Base-by-base conservation (phyloP, 2,113 vertebrate species). In the Bothrops jararaca region DNA sequence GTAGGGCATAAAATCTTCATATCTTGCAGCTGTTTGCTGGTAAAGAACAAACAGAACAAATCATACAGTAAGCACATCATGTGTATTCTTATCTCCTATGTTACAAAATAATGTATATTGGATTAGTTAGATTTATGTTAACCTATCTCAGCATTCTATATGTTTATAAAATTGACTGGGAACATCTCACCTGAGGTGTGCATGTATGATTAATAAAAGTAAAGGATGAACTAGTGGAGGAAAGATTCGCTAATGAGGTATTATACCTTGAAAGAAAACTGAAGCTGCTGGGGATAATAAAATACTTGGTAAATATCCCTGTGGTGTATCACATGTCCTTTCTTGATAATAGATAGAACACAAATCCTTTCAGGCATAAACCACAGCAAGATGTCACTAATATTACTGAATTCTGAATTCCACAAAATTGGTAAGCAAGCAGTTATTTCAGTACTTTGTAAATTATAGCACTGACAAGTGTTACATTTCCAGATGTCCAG, bases 231-330 rank as follows among this genome's bases (percentile, higher is more conserved):
- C 92, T 92, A 95, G 53, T 5, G 11, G 86, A 86, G 91, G 92
- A 90, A 95, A 96, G 39, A 94, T 90, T 92, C 95, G 69, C 48
- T 92, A 93, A 86, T 24, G 74, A 93, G 74, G 74, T 58, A 89
- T 56, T 95, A 86, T 34, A 92, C 92, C 58, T 39, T 56, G 90
- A 53, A 90, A 96, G 26, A 95, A 86, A 93, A 92, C 10, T 18
- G 92, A 39, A 92, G 86, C 22, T 93, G 94, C 48, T 64, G 53
- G 89, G 64, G 89, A 93, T 94, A 96, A 60, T 92, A 93, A 96
- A 95, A 93, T 93, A 95, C 92, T 95, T 95, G 93, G 29, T 94
- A 94, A 91, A 88, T 50, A 60, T 93, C 94, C 91, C 90, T 95
- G 3, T 57, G 93, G 90, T 22, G 91, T 92, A 85, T 94, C 90